A percentile compares a stretch with the other conserved stretches of the same genome.
Evolutionary conservation across 2,888 invertebrate genomes (phyloP).

Genomic region (Siphlonurus alternatus): DNA sequence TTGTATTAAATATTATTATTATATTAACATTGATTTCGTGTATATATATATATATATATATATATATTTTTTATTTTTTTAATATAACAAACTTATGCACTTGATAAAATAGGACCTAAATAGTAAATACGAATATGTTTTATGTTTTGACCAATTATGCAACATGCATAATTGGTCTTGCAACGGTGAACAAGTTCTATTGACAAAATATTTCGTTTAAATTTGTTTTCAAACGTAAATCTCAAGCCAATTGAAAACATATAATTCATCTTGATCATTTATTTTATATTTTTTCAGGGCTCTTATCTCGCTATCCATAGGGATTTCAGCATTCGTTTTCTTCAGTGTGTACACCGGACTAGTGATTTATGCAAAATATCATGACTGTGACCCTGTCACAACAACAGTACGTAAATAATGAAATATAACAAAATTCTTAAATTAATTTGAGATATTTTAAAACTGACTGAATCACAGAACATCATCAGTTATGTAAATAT

Average conservation of each 20-base stretch:
- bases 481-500: background rate
- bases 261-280: constrained; percentile 3
- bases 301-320: constrained; percentile 59
- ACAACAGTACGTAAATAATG: constrained; percentile 34
- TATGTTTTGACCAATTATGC: too few relatives aligned
- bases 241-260: too few relatives aligned
- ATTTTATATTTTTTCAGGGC: constrained; percentile 35
- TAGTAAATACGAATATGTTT: too few relatives aligned
- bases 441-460: background rate
- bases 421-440: background rate
- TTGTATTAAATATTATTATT: background rate
- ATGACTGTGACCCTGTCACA: constrained; percentile 66
- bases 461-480: background rate
- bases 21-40: background rate
- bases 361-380: constrained; percentile 70
- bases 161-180: too few relatives aligned
- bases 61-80: too few relatives aligned
- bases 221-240: too few relatives aligned
- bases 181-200: too few relatives aligned
- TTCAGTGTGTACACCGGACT: constrained; percentile 73
- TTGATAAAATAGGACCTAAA: too few relatives aligned
- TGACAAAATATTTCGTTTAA: too few relatives aligned
- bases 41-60: background rate
- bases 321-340: constrained; percentile 54
- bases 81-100: too few relatives aligned